Evolutionary conservation across 2,113 vertebrate species (phyloP), one percentile per base, ranked within the genome.

Genomic region (Baryphthengus martii): DNA sequence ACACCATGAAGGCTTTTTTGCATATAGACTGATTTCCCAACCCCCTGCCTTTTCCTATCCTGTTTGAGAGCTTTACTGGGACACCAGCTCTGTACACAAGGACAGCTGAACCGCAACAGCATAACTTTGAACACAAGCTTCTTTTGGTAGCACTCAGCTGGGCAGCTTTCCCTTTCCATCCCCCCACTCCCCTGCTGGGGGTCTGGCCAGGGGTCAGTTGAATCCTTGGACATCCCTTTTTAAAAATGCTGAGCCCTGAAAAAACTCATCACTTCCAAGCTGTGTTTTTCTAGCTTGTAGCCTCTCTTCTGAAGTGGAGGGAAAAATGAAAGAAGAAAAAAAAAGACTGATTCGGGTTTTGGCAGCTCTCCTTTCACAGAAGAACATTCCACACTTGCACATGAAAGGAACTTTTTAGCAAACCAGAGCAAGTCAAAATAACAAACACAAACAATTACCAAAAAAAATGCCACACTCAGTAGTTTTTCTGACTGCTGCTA

Each of bases 341-440:
- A 82, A 49, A 50, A 24, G 52, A 28, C 74, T 21, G 40, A 77
- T 75, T 88, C 74, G 49, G 89, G 61, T 63, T 75, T 90, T 85
- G 90, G 93, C 95, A 94, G 42, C 83, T 53, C 37, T 89, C 59
- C 61, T 66, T 35, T 85, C 47, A 10, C 56, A 78, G 90, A 82
- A 76, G 39, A 68, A 37, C 56, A 72, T 78, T 92, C 76, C 29
- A 61, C 3, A 3, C 62, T 74, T 84, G 81, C 37, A 85, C 73
- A 92, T 29, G 28, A 91, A 92, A 95, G 77, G 81, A 50, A 50
- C 58, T 67, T 78, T 91, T 83, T 17, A 62, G 77, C 85, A 78
- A 78, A 73, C 56, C 81, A 73, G 85, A 80, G 65, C 49, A 85
- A 71, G 47, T 72, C 88, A 74, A 90, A 88, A 65, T 35, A 76